Conservation (phyloP, 2,113 vertebrate genomes). For the Cebidichthys violaceus region DNA sequence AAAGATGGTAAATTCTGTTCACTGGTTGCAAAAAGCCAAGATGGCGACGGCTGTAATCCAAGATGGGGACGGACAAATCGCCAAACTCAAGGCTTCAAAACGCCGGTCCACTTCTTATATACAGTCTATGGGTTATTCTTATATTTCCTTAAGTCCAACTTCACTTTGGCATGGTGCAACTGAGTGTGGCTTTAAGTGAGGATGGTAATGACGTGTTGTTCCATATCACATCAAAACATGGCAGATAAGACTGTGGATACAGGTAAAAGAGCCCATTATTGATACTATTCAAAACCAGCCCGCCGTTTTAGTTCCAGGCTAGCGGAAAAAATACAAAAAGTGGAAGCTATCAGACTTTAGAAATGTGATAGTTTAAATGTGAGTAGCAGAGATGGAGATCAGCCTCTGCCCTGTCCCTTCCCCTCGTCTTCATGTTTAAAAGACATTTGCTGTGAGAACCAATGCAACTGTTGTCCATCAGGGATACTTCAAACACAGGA, state of each 20-base stretch:
- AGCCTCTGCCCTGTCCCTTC: constrained; percentile 7
- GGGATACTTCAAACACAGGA: constrained; percentile 53
- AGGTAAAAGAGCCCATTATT: no score
- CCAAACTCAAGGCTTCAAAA: neutral
- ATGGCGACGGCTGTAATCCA: no score
- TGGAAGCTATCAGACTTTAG: neutral
- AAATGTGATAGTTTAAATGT: constrained; percentile 19
- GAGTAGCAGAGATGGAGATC: constrained; percentile 36
- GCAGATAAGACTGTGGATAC: neutral
- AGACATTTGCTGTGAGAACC: constrained; percentile 48
- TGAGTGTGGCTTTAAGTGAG: neutral
- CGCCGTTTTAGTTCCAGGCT: neutral
- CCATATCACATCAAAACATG: neutral
- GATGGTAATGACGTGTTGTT: neutral
- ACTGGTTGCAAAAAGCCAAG: no score
- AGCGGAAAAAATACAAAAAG: neutral
- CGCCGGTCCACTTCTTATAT: neutral
- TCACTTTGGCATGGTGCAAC: neutral
- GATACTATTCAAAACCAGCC: neutral
- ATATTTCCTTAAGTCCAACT: neutral
- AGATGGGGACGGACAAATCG: neutral
- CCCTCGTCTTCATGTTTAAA: constrained; percentile 45
- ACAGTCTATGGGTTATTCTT: neutral
- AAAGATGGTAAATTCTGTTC: neutral
- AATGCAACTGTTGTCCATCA: constrained; percentile 64